phyloP scores from a whole-genome alignment of 2,888 invertebrate genomes.

The Gastracanthus pulcherrimus region DNA sequence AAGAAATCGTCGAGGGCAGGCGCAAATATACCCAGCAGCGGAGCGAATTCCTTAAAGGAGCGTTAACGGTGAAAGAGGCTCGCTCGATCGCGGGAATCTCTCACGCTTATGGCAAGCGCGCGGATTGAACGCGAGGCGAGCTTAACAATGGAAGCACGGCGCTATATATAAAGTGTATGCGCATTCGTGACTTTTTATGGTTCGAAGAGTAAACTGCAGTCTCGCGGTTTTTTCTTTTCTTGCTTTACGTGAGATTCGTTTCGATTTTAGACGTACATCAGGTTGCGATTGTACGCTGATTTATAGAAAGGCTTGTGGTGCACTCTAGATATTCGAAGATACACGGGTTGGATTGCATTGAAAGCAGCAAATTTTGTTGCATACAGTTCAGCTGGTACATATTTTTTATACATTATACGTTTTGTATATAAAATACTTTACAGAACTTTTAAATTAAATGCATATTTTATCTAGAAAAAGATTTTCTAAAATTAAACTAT shows the following conservation, averaged over 20 bases:
- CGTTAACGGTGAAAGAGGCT: slow-evolving; percentile 43
- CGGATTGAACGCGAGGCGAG: slow-evolving; percentile 6
- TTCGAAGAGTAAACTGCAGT: slow-evolving; percentile 21
- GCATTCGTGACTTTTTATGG: slow-evolving; percentile 38
- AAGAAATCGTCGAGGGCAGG: neutral
- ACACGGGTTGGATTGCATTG: neutral
- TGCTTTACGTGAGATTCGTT: slow-evolving; percentile 34
- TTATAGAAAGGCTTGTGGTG: neutral
- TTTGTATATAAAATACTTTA: too few species aligned
- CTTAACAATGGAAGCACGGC: slow-evolving; percentile 37
- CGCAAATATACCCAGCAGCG: neutral
- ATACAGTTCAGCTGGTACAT: too few species aligned
- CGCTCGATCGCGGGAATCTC: slow-evolving; percentile 51
- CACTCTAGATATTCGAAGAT: neutral
- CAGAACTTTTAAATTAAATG: too few species aligned
- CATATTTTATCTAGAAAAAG: too few species aligned
- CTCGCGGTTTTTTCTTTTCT: neutral
- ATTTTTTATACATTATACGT: neutral
- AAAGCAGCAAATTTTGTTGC: neutral
- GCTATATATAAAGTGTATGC: neutral
- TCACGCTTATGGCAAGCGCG: slow-evolving; percentile 35
- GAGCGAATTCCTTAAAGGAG: slow-evolving; percentile 40
- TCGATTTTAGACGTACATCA: slow-evolving; percentile 19
- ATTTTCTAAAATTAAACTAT: too few species aligned
- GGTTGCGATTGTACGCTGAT: neutral